Percentiles rank a stretch among this genome's conserved stretches.
Evolutionary conservation across 2,797 vertebrate species (phyloP).

Genomic region (Acomys russatus): DNA sequence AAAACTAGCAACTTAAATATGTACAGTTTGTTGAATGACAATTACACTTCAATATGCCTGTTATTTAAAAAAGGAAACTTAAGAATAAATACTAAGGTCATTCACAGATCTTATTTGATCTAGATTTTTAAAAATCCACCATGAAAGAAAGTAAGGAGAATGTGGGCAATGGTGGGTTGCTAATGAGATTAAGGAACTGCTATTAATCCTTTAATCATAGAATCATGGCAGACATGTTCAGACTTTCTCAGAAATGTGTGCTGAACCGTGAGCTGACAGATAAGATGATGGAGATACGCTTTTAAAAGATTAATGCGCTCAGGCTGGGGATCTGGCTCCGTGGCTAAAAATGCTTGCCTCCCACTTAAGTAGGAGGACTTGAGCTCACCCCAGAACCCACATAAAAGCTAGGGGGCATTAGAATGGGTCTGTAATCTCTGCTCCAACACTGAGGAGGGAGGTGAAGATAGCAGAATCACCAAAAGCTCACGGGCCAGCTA

Average conservation of each 20-base stretch:
- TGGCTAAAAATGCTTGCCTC: not conserved
- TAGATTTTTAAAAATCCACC: not conserved
- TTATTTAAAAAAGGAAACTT: slow-evolving; percentile 35
- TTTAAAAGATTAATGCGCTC: not conserved
- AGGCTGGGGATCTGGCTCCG: not conserved
- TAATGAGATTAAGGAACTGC: not conserved
- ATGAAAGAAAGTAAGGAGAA: not conserved
- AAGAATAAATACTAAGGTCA: not conserved
- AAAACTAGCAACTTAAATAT: not conserved
- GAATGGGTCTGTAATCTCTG: not conserved
- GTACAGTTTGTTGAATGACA: not conserved
- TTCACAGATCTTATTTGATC: not conserved
- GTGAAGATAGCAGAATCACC: not conserved
- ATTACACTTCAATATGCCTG: not conserved
- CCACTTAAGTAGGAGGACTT: not conserved
- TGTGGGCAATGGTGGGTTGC: not conserved
- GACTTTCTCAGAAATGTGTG: not conserved
- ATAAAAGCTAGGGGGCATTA: not conserved
- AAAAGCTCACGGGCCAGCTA: not conserved
- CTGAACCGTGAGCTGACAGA: not conserved
- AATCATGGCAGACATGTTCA: not conserved
- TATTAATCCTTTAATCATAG: not conserved
- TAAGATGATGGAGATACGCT: not conserved
- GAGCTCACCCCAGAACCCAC: not conserved
- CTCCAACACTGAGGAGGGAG: not conserved